These are phyloP conservation scores for Dermatemys mawii DNA, from an alignment of 2,113 vertebrate species.

Conservation along the genomic window DNA sequence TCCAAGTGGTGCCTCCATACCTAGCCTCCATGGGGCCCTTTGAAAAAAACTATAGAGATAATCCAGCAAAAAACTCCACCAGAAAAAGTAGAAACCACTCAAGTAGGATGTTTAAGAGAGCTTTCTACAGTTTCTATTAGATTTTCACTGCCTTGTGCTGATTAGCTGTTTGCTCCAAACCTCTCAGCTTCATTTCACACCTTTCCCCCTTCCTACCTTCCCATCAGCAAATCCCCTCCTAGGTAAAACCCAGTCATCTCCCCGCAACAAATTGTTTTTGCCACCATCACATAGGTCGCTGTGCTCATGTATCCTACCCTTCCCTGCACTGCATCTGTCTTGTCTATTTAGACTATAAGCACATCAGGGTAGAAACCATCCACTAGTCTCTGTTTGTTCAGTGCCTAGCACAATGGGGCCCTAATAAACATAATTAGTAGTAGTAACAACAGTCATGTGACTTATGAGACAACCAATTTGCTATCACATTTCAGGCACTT, in stretches of 20 bases:
- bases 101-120: neutral
- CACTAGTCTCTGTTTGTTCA: neutral
- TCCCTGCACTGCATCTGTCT: neutral
- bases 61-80: neutral
- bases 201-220: neutral
- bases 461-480: neutral
- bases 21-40: neutral
- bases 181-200: neutral
- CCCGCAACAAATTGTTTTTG: neutral
- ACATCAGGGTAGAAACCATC: neutral
- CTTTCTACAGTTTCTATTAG: neutral
- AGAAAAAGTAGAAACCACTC: neutral
- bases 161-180: neutral
- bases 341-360: neutral
- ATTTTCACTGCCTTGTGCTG: neutral
- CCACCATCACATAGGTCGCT: neutral
- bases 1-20: neutral
- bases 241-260: neutral
- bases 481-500: fast-evolving
- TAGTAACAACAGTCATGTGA: neutral
- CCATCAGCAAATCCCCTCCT: neutral
- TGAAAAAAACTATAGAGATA: neutral
- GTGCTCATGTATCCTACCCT: neutral
- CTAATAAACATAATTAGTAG: neutral
- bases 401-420: neutral